Evolutionary conservation across 2,113 vertebrate genomes (phyloP).

Genomic region (Syngnathoides biaculeatus): DNA sequence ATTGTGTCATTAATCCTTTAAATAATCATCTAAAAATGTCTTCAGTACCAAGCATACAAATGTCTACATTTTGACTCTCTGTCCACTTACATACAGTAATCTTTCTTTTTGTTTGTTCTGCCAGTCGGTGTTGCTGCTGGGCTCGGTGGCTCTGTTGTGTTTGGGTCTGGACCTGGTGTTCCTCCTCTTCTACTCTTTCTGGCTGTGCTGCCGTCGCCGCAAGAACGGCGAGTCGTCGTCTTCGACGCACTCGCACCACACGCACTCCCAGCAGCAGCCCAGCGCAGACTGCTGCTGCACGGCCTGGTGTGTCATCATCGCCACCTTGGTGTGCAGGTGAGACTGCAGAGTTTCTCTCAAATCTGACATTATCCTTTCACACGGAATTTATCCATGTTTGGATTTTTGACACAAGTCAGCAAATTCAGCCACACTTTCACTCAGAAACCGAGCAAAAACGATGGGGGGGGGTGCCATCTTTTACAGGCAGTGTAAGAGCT

Average conservation of each 20-base stretch:
- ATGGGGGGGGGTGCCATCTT: too few species aligned
- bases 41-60: too few species aligned
- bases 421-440: background rate
- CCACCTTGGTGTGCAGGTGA: conserved; percentile 96
- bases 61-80: background rate
- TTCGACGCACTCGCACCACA: conserved; percentile 48
- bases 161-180: conserved; percentile 92
- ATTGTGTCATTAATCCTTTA: too few species aligned
- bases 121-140: conserved; percentile 88
- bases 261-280: conserved; percentile 76
- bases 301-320: conserved; percentile 97
- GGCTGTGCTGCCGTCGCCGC: conserved; percentile 93
- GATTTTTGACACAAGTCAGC: too few species aligned
- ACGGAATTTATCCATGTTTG: too few species aligned
- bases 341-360: conserved; percentile 16
- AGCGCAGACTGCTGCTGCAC: conserved; percentile 94
- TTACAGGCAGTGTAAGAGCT: background rate
- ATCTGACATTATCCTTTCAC: background rate
- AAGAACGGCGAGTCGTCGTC: conserved; percentile 77
- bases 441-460: background rate
- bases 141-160: conserved; percentile 82
- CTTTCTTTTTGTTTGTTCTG: background rate
- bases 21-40: too few species aligned
- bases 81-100: conserved; percentile 8
- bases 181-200: conserved; percentile 94